Evolutionary conservation across 2,113 vertebrate genomes (phyloP).

Genomic region (Promerops cafer): DNA sequence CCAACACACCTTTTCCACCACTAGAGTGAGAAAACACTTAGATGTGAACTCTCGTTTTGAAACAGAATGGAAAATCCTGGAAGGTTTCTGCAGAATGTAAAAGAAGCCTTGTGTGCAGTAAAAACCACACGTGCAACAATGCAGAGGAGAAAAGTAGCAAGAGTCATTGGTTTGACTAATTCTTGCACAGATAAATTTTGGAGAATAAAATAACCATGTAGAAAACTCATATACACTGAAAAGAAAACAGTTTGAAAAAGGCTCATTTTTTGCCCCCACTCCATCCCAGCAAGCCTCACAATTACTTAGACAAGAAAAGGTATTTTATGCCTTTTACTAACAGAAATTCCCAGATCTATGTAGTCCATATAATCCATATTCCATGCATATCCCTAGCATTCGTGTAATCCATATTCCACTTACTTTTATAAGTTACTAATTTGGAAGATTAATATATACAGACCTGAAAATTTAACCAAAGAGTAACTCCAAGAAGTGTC

Average conservation of each 20-base stretch:
- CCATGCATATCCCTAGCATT: not conserved
- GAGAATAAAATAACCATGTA: not conserved
- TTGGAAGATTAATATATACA: not conserved
- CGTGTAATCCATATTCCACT: not conserved
- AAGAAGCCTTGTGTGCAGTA: not conserved
- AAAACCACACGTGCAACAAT: not conserved
- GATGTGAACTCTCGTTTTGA: constrained; percentile 4
- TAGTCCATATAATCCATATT: not conserved
- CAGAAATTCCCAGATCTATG: not conserved
- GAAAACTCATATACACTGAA: not conserved
- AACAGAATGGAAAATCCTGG: not conserved
- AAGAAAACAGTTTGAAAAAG: not conserved
- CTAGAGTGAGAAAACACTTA: not conserved
- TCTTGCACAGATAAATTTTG: not conserved
- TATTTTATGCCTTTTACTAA: not conserved
- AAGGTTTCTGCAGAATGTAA: not conserved
- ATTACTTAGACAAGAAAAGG: not conserved
- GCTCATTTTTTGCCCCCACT: not conserved
- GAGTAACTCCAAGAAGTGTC: not conserved
- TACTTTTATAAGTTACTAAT: not conserved
- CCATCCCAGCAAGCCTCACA: not conserved
- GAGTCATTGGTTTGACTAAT: not conserved
- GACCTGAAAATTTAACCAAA: not conserved
- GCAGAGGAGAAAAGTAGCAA: not conserved
- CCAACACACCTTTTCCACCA: not conserved